Evolutionary conservation across 2,113 vertebrate species (phyloP), one percentile per base, ranked within the genome.

Genomic region (Stomatorhinus ivindoensis): DNA sequence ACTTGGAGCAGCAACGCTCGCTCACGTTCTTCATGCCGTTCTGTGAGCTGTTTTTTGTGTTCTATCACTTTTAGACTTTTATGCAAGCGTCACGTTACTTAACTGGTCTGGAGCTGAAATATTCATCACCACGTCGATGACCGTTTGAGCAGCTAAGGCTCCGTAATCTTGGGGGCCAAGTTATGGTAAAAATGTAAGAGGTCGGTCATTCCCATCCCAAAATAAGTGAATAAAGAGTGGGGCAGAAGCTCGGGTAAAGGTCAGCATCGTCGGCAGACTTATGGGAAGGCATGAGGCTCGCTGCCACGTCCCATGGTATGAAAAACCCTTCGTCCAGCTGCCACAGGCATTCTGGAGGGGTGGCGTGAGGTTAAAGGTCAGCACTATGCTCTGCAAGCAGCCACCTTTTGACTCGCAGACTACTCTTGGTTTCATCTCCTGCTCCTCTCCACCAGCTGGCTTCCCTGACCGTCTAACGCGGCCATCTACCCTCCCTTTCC

Each of bases 401-500:
- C 39, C 87, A 69, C 48, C 8, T 5, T 69, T 88, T 17, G 15
- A 17, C 50, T 31, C 17, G 51, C n/a, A 82, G 31, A 89, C 17
- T 83, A 10, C 65, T 83, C 76, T 65, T 58, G 0, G 42, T 51
- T n/a, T 88, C 13, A 15, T 44, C 15, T n/a, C 87, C 42, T 85
- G n/a, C 31, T 27, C 15, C 61, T 86, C 42, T 83, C 21, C 31
- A 10, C 44, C 87, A 65, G 7, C 10, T 55, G 24, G 15, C 61
- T 48, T 50, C 47, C 31, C 69, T 39, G 35, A 76, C 42, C 3
- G 3, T 44, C 19, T 83, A n/a, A 83, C 42, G 17, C 8, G 19
- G 9, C 92, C 55, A 88, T 90, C 0, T 92, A 92, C 91, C 73
- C 10, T 15, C 87, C 90, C 92, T 35, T 91, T 0, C 88, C 90